These are phyloP conservation scores for Nipponia nippon DNA, from an alignment of 2,113 vertebrate species.

Conservation along the genomic window DNA sequence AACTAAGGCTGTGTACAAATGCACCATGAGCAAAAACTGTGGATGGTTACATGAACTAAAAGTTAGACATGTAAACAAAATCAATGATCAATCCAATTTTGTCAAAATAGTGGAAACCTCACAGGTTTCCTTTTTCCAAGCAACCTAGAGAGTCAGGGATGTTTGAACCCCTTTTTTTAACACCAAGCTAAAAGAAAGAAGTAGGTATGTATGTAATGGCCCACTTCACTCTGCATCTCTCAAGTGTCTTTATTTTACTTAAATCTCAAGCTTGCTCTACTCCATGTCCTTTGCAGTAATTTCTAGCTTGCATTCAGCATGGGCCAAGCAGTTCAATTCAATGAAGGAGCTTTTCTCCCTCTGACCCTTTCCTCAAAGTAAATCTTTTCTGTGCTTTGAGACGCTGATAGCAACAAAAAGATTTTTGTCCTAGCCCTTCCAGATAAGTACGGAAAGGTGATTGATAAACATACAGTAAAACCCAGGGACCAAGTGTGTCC, in stretches of 20 bases:
- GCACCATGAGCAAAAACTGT: background rate
- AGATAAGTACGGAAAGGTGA: background rate
- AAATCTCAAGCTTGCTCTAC: background rate
- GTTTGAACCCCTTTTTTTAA: background rate
- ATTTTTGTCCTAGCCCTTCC: background rate
- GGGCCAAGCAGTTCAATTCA: background rate
- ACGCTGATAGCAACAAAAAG: background rate
- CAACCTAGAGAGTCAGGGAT: background rate
- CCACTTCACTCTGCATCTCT: background rate
- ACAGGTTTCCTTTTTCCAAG: background rate
- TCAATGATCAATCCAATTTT: background rate
- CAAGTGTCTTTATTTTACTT: background rate
- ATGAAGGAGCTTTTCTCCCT: background rate
- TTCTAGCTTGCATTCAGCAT: background rate
- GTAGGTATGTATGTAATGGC: background rate
- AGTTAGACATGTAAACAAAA: background rate
- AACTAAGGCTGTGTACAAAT: background rate
- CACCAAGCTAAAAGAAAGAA: background rate
- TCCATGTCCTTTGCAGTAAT: background rate
- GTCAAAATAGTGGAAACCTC: background rate
- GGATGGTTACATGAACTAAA: background rate
- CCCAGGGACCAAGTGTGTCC: background rate
- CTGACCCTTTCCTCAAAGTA: background rate
- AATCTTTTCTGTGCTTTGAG: background rate
- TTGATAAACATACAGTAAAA: background rate